phyloP scores from a whole-genome alignment of 2,888 invertebrate genomes.

The Electrophaes corylata region DNA sequence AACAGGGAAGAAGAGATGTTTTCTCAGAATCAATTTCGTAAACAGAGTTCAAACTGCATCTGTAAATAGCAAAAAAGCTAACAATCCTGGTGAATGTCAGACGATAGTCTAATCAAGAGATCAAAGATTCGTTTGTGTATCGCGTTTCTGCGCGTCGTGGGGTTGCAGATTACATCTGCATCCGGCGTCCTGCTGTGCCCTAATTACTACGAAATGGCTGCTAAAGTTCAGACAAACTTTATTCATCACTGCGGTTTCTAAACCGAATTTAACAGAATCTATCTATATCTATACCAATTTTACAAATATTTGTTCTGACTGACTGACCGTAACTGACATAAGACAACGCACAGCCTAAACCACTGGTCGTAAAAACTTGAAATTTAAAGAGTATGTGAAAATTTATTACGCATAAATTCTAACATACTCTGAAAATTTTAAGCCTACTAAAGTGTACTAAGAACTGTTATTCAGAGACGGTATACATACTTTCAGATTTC shows the following conservation, averaged over 20 bases:
- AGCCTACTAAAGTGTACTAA: too few relatives aligned
- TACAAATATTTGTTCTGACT: too few relatives aligned
- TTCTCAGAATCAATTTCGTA: neutral
- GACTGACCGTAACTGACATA: too few relatives aligned
- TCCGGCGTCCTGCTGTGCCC: slow-evolving; percentile 58
- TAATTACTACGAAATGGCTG: slow-evolving; percentile 1
- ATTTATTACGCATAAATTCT: too few relatives aligned
- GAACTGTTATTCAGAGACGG: too few relatives aligned
- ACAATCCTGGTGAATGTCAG: slow-evolving; percentile 52
- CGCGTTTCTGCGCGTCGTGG: slow-evolving; percentile 56
- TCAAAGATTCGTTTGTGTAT: slow-evolving; percentile 67
- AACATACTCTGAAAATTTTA: too few relatives aligned
- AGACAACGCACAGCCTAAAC: too few relatives aligned
- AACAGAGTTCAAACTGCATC: slow-evolving; percentile 15
- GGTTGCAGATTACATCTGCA: slow-evolving; percentile 56
- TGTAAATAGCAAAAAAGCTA: slow-evolving; percentile 19
- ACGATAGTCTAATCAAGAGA: slow-evolving; percentile 43
- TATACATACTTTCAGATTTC: too few relatives aligned
- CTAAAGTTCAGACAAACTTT: slow-evolving; percentile 1
- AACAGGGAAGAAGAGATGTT: neutral
- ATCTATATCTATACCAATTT: too few relatives aligned
- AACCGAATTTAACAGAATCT: neutral
- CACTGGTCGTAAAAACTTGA: too few relatives aligned
- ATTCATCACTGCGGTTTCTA: neutral
- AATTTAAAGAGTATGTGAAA: too few relatives aligned